Evolutionary conservation across 2,113 vertebrate species (phyloP).

Genomic region (Stegastes partitus): DNA sequence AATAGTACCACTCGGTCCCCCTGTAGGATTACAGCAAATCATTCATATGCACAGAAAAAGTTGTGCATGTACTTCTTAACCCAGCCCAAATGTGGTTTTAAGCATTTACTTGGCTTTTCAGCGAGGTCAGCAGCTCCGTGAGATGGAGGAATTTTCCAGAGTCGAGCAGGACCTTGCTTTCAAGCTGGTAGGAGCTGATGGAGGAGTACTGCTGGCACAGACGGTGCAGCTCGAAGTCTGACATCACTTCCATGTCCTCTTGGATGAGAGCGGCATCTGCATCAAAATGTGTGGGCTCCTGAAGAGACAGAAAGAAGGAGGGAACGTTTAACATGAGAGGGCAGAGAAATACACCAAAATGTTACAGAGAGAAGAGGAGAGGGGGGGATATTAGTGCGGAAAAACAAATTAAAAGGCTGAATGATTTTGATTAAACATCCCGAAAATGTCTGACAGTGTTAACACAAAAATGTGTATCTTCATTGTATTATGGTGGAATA

Average conservation of each 20-base stretch:
- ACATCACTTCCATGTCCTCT: slow-evolving; percentile 98
- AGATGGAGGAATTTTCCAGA: slow-evolving; percentile 94
- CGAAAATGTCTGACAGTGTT: too few relatives aligned
- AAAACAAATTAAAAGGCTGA: not conserved
- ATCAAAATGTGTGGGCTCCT: slow-evolving; percentile 95
- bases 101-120: slow-evolving; percentile 89
- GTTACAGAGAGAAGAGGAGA: not conserved
- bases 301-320: not conserved
- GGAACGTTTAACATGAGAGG: not conserved
- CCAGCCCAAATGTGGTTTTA: not conserved
- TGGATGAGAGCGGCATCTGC: slow-evolving; percentile 93
- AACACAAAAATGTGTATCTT: too few relatives aligned
- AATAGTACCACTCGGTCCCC: slow-evolving; percentile 95
- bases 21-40: slow-evolving; percentile 72
- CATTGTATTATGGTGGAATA: not conserved
- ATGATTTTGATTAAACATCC: not conserved
- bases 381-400: too few relatives aligned
- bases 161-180: slow-evolving; percentile 89
- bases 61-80: not conserved
- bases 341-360: not conserved
- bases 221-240: slow-evolving; percentile 95
- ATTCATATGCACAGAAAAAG: not conserved
- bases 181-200: slow-evolving; percentile 88
- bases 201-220: slow-evolving; percentile 92
- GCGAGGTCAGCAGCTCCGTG: slow-evolving; percentile 85